phyloP scores from a whole-genome alignment of 2,888 invertebrate genomes.

The Watsonalla cultraria region DNA sequence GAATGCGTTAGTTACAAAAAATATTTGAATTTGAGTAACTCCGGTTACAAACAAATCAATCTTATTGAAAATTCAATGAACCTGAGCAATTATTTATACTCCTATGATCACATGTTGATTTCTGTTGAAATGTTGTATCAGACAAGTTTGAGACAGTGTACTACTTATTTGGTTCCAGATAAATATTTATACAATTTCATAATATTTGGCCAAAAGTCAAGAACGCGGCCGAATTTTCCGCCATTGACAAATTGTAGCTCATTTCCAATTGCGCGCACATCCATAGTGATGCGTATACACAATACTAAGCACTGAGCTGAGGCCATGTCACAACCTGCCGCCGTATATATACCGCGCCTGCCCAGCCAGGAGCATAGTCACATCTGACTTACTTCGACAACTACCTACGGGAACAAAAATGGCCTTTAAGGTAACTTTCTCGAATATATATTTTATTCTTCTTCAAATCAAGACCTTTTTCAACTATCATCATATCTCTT shows the following conservation, averaged over 20 bases:
- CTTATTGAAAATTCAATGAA: too few species aligned
- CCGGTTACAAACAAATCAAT: too few species aligned
- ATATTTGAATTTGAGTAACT: too few species aligned
- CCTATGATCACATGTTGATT: too few species aligned
- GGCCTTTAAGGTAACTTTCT: conserved; percentile 62
- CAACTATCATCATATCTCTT: too few species aligned
- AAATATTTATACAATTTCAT: conserved; percentile 37
- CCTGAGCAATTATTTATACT: too few species aligned
- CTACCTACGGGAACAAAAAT: conserved; percentile 52
- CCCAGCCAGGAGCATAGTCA: conserved; percentile 60
- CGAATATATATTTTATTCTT: neutral
- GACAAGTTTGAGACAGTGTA: too few species aligned
- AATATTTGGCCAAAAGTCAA: conserved; percentile 68
- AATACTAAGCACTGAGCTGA: conserved; percentile 70
- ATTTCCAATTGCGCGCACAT: conserved; percentile 73
- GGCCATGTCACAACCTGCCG: conserved; percentile 55
- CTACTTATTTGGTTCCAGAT: conserved; percentile 8
- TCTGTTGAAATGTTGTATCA: too few species aligned
- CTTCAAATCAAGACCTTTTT: neutral
- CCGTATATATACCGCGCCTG: conserved; percentile 59
- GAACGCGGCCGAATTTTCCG: conserved; percentile 63
- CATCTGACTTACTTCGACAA: conserved; percentile 51
- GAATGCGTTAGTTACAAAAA: too few species aligned
- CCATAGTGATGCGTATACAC: conserved; percentile 56
- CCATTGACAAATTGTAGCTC: conserved; percentile 70